Base-by-base conservation (phyloP, 2,797 vertebrate species). In the Oryzias dopingdopingensis region DNA sequence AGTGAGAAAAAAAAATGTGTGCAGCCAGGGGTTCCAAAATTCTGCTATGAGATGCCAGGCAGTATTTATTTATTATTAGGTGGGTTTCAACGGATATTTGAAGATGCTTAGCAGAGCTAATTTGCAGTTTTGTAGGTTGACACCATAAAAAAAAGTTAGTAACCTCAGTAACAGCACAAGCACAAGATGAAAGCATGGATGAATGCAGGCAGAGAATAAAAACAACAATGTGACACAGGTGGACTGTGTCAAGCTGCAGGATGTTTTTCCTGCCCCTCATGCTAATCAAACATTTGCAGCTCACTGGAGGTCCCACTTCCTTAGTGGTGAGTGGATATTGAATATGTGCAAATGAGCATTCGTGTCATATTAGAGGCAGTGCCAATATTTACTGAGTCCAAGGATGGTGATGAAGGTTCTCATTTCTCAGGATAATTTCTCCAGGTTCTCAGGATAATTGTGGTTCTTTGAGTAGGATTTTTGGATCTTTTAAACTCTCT, bases 231-330 rank as follows among this genome's bases (percentile, higher is more conserved):
- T 44, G 71, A 24, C 54, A 45, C 63, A 76, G 59, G 65, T 63
- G 76, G 48, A 17, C 22, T 40, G 15, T 52, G 51, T 66, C 65
- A 77, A 68, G 63, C 72, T 63, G 62, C 24, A 47, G 58, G 42
- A 53, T 54, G 24, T 17, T 62, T 26, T 59, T 37, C 64, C 65
- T 70, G n/a, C 49, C 68, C 59, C 46, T 47, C 62, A 80, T 87
- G 74, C 74, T 87, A 86, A 86, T 88, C 42, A 29, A 47, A 69
- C 26, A 90, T 89, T 88, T 88, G 86, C 86, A 88, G 85, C 79
- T 88, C 80, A 87, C 81, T 86, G 65, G 62, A 47, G 54, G 68
- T 43, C 62, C 69, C 64, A 62, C 75, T 65, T 86, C 80, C 80
- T 75, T 62, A 12, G 73, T 43, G 81, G 77, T 67, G 70, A 84